Base-by-base conservation (phyloP, 1,140 invertebrate genomes). In the Danaus melanippus region DNA sequence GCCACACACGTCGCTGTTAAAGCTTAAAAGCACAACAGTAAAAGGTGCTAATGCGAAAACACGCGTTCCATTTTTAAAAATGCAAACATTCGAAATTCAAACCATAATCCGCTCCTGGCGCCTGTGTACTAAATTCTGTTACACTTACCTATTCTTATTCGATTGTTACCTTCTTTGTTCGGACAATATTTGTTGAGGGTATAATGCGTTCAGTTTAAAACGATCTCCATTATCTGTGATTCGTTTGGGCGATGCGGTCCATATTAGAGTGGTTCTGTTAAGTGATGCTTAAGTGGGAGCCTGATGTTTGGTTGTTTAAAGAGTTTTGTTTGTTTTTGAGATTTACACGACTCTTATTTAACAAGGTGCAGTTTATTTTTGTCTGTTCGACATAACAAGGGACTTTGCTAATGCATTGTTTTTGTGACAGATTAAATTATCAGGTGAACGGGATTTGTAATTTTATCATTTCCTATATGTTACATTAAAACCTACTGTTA, bases 21-120 rank as follows among this genome's bases (percentile, higher is more conserved):
- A 66, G 50, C 53, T 75, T 76, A 79, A 78, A 81, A 80, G 77
- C 69, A 67, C 67, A 71, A 75, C 77, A 84, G 74, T 83, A 82
- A 84, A 84, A 86, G 78, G 83, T 79, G 83, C 69, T 86, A 86
- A 86, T 69, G 69, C 74, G 76, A 80, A 83, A 77, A 70, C 71
- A 73, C 66, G 55, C 67, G 70, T 77, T 69, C 78, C 78, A 80
- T 79, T 79, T 79, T 79, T 79, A 66, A 65, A 32, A 77, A 75
- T 53, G 53, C 73, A 79, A 77, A 84, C 74, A 84, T 60, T 66
- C 50, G 64, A 67, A 69, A 67, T 61, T 80, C 72, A 74, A 71
- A 67, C 72, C 64, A 81, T 86, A 83, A 86, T 86, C 80, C 74
- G 64, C 69, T 78, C 56, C 64, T 73, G 76, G 78, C 78, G 76